phyloP scores from a whole-genome alignment of 2,797 vertebrate species.

The Lophotriccus pileatus region DNA sequence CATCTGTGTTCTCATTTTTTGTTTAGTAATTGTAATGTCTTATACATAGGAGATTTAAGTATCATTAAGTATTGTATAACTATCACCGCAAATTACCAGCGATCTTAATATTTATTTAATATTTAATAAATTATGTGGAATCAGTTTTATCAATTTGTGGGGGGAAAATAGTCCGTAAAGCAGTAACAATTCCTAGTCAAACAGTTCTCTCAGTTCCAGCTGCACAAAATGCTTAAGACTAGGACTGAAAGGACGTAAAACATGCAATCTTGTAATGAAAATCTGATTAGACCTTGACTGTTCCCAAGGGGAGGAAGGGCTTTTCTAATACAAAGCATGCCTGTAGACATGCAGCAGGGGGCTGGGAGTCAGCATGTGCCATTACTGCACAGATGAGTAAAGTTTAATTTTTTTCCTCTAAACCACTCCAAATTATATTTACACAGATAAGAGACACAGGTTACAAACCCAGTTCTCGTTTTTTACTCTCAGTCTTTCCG shows the following conservation, averaged over 20 bases:
- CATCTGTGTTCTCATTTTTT: neutral
- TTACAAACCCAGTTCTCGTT: neutral
- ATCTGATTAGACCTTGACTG: conserved; percentile 31
- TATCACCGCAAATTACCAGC: neutral
- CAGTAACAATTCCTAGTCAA: neutral
- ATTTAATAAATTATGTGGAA: neutral
- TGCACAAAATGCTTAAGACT: neutral
- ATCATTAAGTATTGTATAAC: neutral
- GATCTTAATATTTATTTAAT: neutral
- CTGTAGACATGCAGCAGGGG: neutral
- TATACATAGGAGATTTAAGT: neutral
- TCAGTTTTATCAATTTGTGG: neutral
- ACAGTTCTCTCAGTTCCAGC: neutral
- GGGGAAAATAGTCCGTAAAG: neutral
- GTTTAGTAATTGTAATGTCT: neutral
- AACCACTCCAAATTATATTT: neutral
- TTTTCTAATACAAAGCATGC: neutral
- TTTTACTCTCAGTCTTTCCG: neutral
- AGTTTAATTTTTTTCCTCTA: neutral
- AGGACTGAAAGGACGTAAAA: conserved; percentile 29
- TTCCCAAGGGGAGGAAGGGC: conserved; percentile 18
- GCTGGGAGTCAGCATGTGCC: neutral
- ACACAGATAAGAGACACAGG: neutral
- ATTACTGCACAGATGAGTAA: neutral
- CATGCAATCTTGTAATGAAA: conserved; percentile 29